Evolutionary conservation across 2,888 invertebrate genomes (phyloP), one percentile per base, ranked within the genome.

Genomic region (Bellardia pandia): DNA sequence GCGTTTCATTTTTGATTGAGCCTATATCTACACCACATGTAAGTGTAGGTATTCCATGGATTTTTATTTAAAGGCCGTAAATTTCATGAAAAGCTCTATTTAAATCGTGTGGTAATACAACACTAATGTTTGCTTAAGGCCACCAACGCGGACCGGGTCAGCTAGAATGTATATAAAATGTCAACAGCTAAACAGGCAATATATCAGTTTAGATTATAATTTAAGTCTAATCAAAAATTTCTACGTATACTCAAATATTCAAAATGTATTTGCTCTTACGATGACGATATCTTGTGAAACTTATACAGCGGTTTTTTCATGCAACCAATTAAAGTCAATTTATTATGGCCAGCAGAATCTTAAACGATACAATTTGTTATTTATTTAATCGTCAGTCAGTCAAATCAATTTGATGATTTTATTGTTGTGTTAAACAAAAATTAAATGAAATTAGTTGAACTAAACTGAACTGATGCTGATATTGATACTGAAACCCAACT

Each of bases 401-500:
- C 62, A 68, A 75, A 75, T 79, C 85, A 85, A 66, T 78, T 84
- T 56, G 23, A 69, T 69, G 53, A 68, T 79, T 68, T 69, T 75
- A 75, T 53, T 69, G 42, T 33, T 79, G 37, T 51, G 60, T 64
- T 62, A 13, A 69, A 62, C 45, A 60, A 74, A 74, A 75, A 37
- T 40, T 23, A 58, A 60, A 58, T 13, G 3, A 72, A 58, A 45
- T 37, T 1, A 51, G 13, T 37, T 37, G 68, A 68, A n/a, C 37
- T 75, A 11, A 77, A 48, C 45, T 77, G 45, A 72, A 42, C 42
- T 42, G 7, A 42, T 23, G 23, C 23, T 23, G 37, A 37, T 37
- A 37, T 0, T 37, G 33, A 60, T 23, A 45, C 45, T 13, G 13
- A 2, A 53, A 7, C 53, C 6, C 53, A 79, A 64, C 51, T 64